Base-by-base conservation (phyloP, 2,113 vertebrate genomes). In the Dromas ardeola region DNA sequence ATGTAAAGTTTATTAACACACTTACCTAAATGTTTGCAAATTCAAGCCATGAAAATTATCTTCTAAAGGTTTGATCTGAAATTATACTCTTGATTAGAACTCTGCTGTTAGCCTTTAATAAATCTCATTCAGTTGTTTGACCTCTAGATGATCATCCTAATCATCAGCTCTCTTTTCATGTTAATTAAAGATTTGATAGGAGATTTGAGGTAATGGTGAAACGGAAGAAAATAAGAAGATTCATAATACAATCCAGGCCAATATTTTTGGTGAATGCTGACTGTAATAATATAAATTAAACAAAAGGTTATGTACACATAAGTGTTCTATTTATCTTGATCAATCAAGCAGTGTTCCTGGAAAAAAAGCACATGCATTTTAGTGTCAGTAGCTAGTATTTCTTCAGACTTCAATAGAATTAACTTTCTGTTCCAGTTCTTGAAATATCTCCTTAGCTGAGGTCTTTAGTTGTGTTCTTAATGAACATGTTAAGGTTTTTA, bases 1-100 rank as follows among this genome's bases (percentile, higher is more conserved):
- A 65, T 19, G 17, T 42, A 72, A 79, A 81, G 30, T 91, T 93
- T 95, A 90, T 79, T 95, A 82, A 70, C 66, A 53, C 49, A 38
- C 43, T 87, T 84, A 76, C 40, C 36, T 79, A 82, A 95, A 96
- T 95, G 73, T 95, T 89, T 95, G 81, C 56, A 95, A 89, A 95
- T 79, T 89, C 34, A 36, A 65, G 30, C 50, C 43, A 53, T 58
- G 58, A 82, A 95, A 81, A 91, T 61, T 56, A 79, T 26, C 73
- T 93, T 76, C 40, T n/a, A 66, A 94, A 91, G n/a, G 1, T 90
- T 72, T 92, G 65, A 79, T 90, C 95, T 89, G 25, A 65, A 94
- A 79, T 81, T 53, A 40, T 13, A 20, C 9, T 94, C 29, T 89
- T 95, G 77, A 89, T 93, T 87, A 82, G 45, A 65, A 53, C 49